A percentile compares a stretch with the other conserved stretches of the same genome.
Evolutionary conservation across 2,113 vertebrate species (phyloP).

Genomic region (Malaclemys terrapin): DNA sequence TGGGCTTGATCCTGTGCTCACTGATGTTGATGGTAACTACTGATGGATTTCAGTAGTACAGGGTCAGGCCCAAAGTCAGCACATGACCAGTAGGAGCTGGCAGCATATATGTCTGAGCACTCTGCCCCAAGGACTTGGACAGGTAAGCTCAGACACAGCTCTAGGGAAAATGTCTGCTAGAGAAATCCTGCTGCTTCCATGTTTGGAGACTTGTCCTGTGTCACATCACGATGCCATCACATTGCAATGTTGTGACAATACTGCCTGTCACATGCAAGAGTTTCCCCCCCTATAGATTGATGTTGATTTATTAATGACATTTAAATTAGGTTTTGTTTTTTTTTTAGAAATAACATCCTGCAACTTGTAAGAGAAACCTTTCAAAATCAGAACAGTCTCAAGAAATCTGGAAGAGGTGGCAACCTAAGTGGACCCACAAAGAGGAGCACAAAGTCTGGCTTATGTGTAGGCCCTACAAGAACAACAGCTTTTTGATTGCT

Average conservation of each 20-base stretch:
- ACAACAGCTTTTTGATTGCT: not conserved
- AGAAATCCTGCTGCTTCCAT: not conserved
- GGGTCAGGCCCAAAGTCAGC: not conserved
- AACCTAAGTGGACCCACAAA: not conserved
- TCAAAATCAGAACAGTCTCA: not conserved
- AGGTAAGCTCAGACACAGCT: not conserved
- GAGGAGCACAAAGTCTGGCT: not conserved
- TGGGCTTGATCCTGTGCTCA: not conserved
- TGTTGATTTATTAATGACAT: not conserved
- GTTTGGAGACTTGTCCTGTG: not conserved
- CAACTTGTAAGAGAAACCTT: not conserved
- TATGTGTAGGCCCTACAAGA: not conserved
- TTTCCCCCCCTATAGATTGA: not conserved
- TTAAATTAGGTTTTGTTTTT: not conserved
- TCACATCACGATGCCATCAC: not conserved
- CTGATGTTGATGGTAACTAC: not conserved
- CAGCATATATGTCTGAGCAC: not conserved
- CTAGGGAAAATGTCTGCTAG: not conserved
- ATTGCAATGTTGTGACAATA: not conserved
- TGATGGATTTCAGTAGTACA: not conserved
- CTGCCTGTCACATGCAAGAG: not conserved
- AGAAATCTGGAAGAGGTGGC: not conserved
- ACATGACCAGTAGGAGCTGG: not conserved
- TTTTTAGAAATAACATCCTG: not conserved
- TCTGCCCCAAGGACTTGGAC: not conserved